Base-by-base conservation (phyloP, 2,113 vertebrate species). In the Podarcis cretensis region DNA sequence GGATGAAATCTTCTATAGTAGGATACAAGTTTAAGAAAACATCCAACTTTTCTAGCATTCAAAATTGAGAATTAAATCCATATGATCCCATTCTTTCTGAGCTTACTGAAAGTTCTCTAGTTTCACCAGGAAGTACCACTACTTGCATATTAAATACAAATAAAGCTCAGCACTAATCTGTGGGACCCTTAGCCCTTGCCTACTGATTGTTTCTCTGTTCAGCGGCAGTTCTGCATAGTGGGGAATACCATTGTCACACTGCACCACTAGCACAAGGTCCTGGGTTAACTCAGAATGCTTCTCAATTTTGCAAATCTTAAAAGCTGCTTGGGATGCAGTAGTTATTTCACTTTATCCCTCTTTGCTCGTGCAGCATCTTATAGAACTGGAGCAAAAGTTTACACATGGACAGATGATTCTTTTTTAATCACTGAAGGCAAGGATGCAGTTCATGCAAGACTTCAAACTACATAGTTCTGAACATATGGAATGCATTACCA, bases 401-500 rank as follows among this genome's bases (percentile, higher is more conserved):
- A 30, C 37, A 91, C 9, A 82, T 81, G 88, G 35, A 0, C 37
- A 0, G 21, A 0, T 27, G n/a, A 54, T 54, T 83, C 83, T 85
- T 86, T 78, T 0, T 16, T 21, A 92, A 90, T 6, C 1, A 85
- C 57, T 4, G 78, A 92, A 90, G 27, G 69, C 23, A 87, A 91
- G 3, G 8, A 37, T 23, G 66, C 0, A 57, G 1, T 71, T 1
- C 10, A 71, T 20, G 5, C 1, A 85, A 82, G 30, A n/a, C 84
- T 91, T 68, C 82, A 30, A 84, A 83, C 74, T n/a, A 74, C 89
- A 83, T 59, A 68, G 0, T 30, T 0, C 21, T 80, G 30, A 84
- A 8, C 74, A 85, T 89, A 37, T 86, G 89, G 75, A 89, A 89
- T 74, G 88, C 90, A 93, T 93, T 90, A 48, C 4, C 35, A 32